Evolutionary conservation across 2,113 vertebrate species (phyloP).

Genomic region (Corydoras maculifer): DNA sequence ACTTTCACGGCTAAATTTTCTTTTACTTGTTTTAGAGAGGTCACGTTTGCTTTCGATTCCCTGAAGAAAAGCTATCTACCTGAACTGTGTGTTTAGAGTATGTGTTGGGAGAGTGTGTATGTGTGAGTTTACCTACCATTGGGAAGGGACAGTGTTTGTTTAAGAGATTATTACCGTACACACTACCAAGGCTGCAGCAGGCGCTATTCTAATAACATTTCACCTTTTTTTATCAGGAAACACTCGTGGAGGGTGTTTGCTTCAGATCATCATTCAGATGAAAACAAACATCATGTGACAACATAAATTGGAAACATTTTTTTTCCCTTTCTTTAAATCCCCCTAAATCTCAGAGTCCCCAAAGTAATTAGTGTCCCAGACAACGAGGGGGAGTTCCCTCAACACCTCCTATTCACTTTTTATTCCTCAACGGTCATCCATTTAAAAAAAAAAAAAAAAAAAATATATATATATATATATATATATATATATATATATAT

Average conservation of each 20-base stretch:
- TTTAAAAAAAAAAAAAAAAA: too few relatives aligned
- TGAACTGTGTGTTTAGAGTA: neutral
- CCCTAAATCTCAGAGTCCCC: slow-evolving; percentile 72
- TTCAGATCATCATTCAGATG: slow-evolving; percentile 52
- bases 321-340: slow-evolving; percentile 60
- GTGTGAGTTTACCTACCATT: slow-evolving; percentile 28
- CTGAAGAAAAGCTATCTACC: slow-evolving; percentile 1
- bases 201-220: slow-evolving; percentile 66
- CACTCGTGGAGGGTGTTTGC: slow-evolving; percentile 60
- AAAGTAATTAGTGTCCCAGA: slow-evolving; percentile 69
- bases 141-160: slow-evolving; percentile 58
- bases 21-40: slow-evolving; percentile 23
- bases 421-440: slow-evolving; percentile 12
- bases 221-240: slow-evolving; percentile 68
- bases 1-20: slow-evolving; percentile 43
- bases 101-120: neutral
- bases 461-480: too few relatives aligned
- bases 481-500: too few relatives aligned
- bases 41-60: slow-evolving; percentile 18
- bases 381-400: slow-evolving; percentile 58
- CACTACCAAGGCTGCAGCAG: slow-evolving; percentile 48
- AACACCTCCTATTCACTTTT: slow-evolving; percentile 49
- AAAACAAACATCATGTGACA: slow-evolving; percentile 70
- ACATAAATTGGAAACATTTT: slow-evolving; percentile 68
- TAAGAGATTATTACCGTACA: slow-evolving; percentile 62